Evolutionary conservation across 2,113 vertebrate species (phyloP).

Genomic region (Barbus barbus): DNA sequence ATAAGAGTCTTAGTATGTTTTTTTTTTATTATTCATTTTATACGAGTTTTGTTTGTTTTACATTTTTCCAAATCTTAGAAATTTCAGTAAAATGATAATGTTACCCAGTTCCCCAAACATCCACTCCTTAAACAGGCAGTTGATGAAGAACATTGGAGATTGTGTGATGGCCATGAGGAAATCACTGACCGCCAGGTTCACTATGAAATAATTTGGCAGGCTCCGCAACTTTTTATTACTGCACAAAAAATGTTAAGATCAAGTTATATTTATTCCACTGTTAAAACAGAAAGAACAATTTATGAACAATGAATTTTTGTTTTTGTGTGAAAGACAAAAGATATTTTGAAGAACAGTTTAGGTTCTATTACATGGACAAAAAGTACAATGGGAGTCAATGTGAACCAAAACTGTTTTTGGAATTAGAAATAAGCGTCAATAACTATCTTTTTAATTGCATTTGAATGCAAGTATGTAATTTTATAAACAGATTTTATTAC

Average conservation of each 20-base stretch:
- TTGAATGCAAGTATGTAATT: not conserved
- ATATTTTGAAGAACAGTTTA: not conserved
- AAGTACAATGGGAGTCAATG: not conserved
- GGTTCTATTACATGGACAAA: not conserved
- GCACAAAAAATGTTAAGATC: slow-evolving; percentile 16
- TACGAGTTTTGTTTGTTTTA: not conserved
- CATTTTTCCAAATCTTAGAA: too few relatives aligned
- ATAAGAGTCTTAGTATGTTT: not conserved
- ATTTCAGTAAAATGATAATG: not conserved
- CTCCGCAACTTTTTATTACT: slow-evolving; percentile 88
- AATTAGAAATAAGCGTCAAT: too few relatives aligned
- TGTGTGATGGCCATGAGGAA: slow-evolving; percentile 93
- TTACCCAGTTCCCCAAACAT: slow-evolving; percentile 89
- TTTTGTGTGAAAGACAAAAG: not conserved
- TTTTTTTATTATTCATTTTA: not conserved
- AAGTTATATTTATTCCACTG: not conserved
- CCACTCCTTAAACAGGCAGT: slow-evolving; percentile 88
- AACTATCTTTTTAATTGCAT: not conserved
- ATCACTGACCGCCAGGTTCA: slow-evolving; percentile 89
- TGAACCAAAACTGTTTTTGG: not conserved
- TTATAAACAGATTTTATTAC: not conserved
- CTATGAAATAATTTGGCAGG: slow-evolving; percentile 86
- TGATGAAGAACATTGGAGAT: slow-evolving; percentile 88
- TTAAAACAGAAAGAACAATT: not conserved
- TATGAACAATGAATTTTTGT: not conserved